Evolutionary conservation across 2,797 vertebrate genomes (phyloP), one percentile per base, ranked within the genome.

Genomic region (Brotogeris chrysoptera): DNA sequence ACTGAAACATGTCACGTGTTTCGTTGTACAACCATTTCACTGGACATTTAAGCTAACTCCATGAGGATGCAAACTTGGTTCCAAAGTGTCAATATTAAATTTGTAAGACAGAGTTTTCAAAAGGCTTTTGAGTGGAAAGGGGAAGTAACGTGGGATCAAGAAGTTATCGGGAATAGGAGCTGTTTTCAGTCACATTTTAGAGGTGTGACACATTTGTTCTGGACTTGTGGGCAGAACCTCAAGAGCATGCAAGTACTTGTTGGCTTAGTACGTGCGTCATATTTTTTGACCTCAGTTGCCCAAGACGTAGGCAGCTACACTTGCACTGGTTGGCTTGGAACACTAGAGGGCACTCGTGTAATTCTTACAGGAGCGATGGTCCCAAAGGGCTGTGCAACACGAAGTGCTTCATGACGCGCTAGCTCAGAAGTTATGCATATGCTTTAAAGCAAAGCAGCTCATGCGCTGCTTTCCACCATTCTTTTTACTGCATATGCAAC

Each of bases 311-410:
- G 38, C 41, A 71, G 32, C 57, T 57, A 3, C 57, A 34, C 49
- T 90, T 90, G 30, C 66, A 30, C 19, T 71, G 46, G 11, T 71
- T 64, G 72, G 38, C 41, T 88, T 39, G 24, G 82, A 90, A 86
- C 96, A 66, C 88, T 94, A 95, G 93, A 84, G 94, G 95, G 96
- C 96, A 94, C 77, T 95, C 93, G 66, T 76, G 94, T 69, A 71
- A 60, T 41, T 84, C 66, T 55, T 52, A n/a, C 8, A 79, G 46
- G 11, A 74, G 2, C 1, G 0, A n/a, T 1, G 11, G 5, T 92
- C 11, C 68, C 53, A 27, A 41, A 71, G 25, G 38, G 18, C 38
- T 72, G 10, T 25, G 0, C 39, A 16, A 12, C 11, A 15, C 27
- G 20, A 70, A 80, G 5, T 43, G 23, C 23, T 88, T 76, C 4